Evolutionary conservation across 2,888 invertebrate genomes (phyloP), one percentile per base, ranked within the genome.

Genomic region (Drosophila subsilvestris): DNA sequence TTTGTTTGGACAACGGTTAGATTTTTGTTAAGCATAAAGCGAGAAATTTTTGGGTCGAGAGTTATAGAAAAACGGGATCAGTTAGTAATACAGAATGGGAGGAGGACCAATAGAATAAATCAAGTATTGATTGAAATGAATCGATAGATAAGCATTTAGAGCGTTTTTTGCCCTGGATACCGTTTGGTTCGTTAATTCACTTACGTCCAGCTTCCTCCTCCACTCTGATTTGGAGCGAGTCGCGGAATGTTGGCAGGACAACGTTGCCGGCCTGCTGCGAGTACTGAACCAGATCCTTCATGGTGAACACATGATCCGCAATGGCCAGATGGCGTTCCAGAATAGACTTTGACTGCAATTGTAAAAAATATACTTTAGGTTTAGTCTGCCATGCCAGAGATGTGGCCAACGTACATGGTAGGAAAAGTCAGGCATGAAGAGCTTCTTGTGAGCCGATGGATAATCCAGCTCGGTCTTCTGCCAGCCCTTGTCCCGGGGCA

Each of bases 401-500:
- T 0, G 1, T 14, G 5, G 9, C 5, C 3, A 1, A 48, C 94
- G 94, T 93, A 97, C 97, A 90, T 96, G 96, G 92, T 97, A 97
- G 71, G 95, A 94, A 90, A 94, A 97, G 75, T 96, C 95, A 72
- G 94, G 94, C 94, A 95, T 96, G 89, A 97, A 97, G 49, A 98
- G 93, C 88, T 97, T 97, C 92, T 97, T 97, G 91, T 96, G 95
- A 14, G 96, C 95, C 5, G 97, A 96, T 7, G 97, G 97, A 86
- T 95, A 95, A 76, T 94, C 94, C 61, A 95, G 93, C 91, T 95
- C 94, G 78, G 96, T 95, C 83, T 95, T 95, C 55, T 94, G 93
- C 98, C 98, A 98, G 58, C 98, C 98, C 88, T 95, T 95, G 90
- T 99, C 96, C 42, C 96, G 94, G 0, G 98, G 98, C 10, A 97